Conservation (phyloP, 92 coral and sea anemone species). For the Metridium senile region DNA sequence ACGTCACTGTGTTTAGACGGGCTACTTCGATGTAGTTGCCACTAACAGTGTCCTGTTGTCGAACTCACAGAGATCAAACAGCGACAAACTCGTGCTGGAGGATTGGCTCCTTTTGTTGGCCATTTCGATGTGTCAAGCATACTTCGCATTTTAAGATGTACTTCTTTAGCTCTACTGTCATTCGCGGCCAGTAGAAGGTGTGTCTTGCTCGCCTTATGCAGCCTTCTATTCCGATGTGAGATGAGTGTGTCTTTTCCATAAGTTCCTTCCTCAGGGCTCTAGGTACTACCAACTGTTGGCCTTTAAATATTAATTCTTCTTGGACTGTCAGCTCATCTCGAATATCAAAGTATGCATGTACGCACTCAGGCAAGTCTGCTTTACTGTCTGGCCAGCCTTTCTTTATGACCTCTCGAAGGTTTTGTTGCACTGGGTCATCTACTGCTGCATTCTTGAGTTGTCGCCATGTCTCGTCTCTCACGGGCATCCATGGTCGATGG, state of each 20-base stretch:
- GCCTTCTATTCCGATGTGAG: conserved; percentile 50
- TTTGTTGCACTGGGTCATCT: conserved; percentile 46
- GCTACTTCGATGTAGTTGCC: conserved; percentile 47
- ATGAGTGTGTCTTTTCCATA: conserved; percentile 33
- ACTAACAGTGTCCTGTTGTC: conserved; percentile 46
- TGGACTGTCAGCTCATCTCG: conserved; percentile 51
- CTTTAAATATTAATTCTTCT: conserved; percentile 52
- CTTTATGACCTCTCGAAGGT: conserved; percentile 32
- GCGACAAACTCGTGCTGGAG: conserved; percentile 51
- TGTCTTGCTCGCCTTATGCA: conserved; percentile 49
- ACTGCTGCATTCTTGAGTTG: conserved; percentile 55
- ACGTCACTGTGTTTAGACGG: conserved; percentile 24
- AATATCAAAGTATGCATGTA: conserved; percentile 40
- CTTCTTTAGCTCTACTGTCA: conserved; percentile 37
- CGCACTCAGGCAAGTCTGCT: conserved; percentile 43
- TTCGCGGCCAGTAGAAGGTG: conserved; percentile 50
- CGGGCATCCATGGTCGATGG: conserved; percentile 35
- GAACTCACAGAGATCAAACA: conserved; percentile 45
- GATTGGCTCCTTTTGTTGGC: conserved; percentile 45
- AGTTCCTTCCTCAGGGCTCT: conserved; percentile 40
- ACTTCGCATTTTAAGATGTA: conserved; percentile 43
- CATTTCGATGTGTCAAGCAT: conserved; percentile 38
- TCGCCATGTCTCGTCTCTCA: conserved; percentile 52
- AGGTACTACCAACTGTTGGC: conserved; percentile 54
- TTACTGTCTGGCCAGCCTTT: conserved; percentile 47